phyloP scores from a whole-genome alignment of 2,113 vertebrate species.

The Vulpes ferrilata region DNA sequence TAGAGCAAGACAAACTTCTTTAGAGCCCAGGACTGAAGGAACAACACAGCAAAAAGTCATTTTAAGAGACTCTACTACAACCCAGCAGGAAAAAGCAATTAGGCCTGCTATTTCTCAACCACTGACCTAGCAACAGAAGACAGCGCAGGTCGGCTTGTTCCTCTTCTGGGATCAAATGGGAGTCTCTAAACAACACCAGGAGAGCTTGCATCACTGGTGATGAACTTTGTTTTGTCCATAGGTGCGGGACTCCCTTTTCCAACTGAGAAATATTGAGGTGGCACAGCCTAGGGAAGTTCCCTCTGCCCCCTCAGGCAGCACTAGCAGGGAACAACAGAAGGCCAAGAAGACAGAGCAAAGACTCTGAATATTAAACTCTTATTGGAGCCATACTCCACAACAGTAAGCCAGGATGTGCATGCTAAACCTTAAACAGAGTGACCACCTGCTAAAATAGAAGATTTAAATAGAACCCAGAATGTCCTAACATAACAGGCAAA shows the following conservation, averaged over 20 bases:
- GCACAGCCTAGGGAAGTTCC: not conserved
- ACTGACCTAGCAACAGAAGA: not conserved
- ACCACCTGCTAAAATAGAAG: not conserved
- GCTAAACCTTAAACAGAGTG: not conserved
- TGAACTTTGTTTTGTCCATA: not conserved
- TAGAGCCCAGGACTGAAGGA: not conserved
- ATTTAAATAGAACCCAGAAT: not conserved
- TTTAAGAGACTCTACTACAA: not conserved
- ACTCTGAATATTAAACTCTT: not conserved
- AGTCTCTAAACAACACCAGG: not conserved
- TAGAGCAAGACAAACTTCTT: not conserved
- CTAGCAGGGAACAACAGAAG: not conserved
- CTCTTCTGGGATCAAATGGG: not conserved
- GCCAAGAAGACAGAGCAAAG: not conserved
- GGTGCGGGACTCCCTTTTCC: not conserved
- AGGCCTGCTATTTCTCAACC: not conserved
- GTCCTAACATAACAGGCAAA: not conserved
- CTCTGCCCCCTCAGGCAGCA: not conserved
- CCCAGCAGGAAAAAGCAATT: not conserved
- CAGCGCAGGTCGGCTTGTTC: not conserved
- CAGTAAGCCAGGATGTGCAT: not conserved
- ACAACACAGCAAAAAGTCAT: not conserved
- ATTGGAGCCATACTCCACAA: not conserved
- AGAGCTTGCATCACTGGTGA: not conserved
- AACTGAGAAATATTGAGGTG: not conserved